Percentiles rank a stretch among this genome's conserved stretches.
Evolutionary conservation across 2,113 vertebrate genomes (phyloP).

Genomic region (Copsychus sechellarum): DNA sequence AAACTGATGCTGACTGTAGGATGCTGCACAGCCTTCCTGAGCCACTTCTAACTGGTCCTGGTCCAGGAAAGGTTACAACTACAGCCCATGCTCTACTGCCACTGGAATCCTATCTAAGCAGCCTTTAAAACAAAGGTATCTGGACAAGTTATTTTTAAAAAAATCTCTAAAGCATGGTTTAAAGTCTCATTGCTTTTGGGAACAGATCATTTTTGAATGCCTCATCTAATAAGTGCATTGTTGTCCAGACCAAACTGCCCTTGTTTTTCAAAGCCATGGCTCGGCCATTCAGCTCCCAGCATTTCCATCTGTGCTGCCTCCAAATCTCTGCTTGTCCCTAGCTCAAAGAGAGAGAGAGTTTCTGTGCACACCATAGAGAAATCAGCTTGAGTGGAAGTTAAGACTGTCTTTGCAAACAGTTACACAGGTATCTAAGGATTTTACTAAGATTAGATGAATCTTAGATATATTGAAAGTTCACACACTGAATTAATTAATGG

Average conservation of each 20-base stretch:
- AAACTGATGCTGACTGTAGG: constrained; percentile 67
- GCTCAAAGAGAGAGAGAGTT: background rate
- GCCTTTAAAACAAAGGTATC: background rate
- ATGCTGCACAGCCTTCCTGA: background rate
- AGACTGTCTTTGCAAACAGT: background rate
- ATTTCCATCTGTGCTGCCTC: background rate
- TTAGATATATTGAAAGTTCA: background rate
- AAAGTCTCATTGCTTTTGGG: background rate
- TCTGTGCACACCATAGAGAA: background rate
- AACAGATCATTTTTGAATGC: background rate
- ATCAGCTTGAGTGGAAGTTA: background rate
- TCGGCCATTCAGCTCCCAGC: background rate
- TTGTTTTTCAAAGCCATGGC: background rate
- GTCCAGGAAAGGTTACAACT: background rate
- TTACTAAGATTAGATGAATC: background rate
- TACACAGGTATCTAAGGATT: background rate
- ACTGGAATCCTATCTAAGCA: background rate
- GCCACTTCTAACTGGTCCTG: background rate
- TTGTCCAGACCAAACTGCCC: background rate
- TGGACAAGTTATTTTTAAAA: background rate
- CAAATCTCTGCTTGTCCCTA: background rate
- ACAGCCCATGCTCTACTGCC: background rate
- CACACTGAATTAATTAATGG: background rate
- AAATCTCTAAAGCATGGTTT: background rate
- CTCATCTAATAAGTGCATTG: background rate